phyloP scores from a whole-genome alignment of 1,140 invertebrate species.

The Saccostrea glomerata region DNA sequence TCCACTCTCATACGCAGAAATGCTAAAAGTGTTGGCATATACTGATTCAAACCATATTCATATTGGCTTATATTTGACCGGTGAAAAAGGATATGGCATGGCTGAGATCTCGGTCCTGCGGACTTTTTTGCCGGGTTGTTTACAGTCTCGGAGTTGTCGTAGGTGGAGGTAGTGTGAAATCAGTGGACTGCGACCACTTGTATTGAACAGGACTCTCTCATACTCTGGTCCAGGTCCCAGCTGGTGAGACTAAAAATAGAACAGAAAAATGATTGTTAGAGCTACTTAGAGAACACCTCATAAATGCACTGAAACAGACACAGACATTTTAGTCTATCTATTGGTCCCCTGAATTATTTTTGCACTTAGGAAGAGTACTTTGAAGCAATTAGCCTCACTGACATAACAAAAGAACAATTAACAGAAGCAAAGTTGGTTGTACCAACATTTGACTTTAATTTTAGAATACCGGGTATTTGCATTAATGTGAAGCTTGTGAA shows the following conservation, averaged over 20 bases:
- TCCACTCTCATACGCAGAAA: too few species aligned
- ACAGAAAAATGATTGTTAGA: background rate
- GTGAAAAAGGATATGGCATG: constrained; percentile 18
- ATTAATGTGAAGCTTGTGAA: too few species aligned
- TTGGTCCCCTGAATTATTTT: too few species aligned
- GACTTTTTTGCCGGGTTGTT: constrained; percentile 71
- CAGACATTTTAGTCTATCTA: background rate
- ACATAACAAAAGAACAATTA: too few species aligned
- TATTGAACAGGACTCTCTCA: constrained; percentile 75
- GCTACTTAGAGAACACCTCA: background rate
- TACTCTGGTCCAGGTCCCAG: constrained; percentile 69
- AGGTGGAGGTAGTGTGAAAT: constrained; percentile 75
- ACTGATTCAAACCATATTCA: too few species aligned
- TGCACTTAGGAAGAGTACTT: too few species aligned
- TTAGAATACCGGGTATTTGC: too few species aligned
- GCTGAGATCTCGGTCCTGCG: constrained; percentile 64
- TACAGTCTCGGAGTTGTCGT: constrained; percentile 67
- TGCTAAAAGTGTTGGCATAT: too few species aligned
- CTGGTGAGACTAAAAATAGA: constrained; percentile 72
- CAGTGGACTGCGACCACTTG: constrained; percentile 73
- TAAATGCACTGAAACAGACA: too few species aligned
- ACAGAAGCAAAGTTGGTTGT: too few species aligned
- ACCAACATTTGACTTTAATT: too few species aligned
- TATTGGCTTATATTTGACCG: background rate
- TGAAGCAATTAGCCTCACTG: too few species aligned